These are phyloP conservation scores for Metaphire vulgaris DNA, from an alignment of 1,140 invertebrate species.

Conservation along the genomic window DNA sequence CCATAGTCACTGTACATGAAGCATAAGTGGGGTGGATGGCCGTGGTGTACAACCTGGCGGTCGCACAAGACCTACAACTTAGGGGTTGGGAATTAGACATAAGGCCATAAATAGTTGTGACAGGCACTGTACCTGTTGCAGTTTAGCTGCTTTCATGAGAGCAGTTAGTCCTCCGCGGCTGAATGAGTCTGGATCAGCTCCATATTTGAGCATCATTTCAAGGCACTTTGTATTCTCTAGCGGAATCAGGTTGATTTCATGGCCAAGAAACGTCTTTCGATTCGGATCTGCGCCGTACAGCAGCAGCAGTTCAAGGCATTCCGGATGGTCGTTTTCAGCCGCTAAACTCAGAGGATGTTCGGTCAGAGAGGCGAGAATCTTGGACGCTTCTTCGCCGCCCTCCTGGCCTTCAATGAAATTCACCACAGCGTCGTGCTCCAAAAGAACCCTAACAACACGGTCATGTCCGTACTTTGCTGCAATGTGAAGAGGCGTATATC, in stretches of 20 bases:
- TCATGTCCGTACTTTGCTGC: conserved; percentile 73
- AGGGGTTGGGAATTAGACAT: too few relatives aligned
- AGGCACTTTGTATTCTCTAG: conserved; percentile 67
- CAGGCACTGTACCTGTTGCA: conserved; percentile 34
- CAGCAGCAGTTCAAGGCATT: conserved; percentile 61
- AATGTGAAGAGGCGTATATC: conserved; percentile 79
- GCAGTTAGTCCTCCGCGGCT: conserved; percentile 71
- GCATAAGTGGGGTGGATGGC: too few relatives aligned
- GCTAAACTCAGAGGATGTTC: conserved; percentile 55
- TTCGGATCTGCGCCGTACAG: conserved; percentile 64
- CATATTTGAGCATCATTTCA: conserved; percentile 71
- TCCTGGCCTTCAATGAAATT: conserved; percentile 58
- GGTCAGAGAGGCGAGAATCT: conserved; percentile 39
- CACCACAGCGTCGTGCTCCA: conserved; percentile 71
- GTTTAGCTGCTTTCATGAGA: conserved; percentile 61
- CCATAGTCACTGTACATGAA: too few relatives aligned
- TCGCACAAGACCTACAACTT: too few relatives aligned
- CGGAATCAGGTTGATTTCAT: conserved; percentile 77
- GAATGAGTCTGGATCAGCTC: conserved; percentile 74
- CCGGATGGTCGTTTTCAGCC: conserved; percentile 75
- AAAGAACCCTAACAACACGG: conserved; percentile 56
- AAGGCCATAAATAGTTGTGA: too few relatives aligned
- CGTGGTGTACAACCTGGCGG: too few relatives aligned
- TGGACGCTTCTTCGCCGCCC: conserved; percentile 32
- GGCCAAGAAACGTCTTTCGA: conserved; percentile 69